Conservation (phyloP, 2,888 invertebrate species). For the Drosophila paracracens region DNA sequence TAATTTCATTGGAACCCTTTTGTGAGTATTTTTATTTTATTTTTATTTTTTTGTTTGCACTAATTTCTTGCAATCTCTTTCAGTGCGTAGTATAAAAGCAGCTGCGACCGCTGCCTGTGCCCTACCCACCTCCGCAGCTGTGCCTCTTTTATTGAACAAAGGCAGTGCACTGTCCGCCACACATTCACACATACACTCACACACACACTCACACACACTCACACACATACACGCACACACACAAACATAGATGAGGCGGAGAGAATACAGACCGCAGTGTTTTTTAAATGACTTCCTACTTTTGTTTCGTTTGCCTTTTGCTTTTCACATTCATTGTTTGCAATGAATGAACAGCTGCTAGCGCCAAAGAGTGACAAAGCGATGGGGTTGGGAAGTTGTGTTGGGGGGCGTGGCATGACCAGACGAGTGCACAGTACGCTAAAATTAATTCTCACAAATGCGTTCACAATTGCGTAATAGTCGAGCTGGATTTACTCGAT, state of each 20-base stretch:
- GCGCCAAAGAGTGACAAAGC: constrained; percentile 38
- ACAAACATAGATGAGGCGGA: neutral
- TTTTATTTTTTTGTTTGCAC: neutral
- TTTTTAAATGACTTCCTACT: constrained; percentile 65
- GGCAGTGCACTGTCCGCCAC: constrained; percentile 43
- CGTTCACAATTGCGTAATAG: constrained; percentile 60
- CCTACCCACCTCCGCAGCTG: neutral
- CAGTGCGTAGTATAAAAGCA: constrained; percentile 18
- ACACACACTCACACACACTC: neutral
- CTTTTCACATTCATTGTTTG: constrained; percentile 63
- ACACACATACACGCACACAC: constrained; percentile 9
- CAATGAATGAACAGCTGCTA: constrained; percentile 54
- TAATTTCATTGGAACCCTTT: constrained; percentile 7
- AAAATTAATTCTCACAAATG: constrained; percentile 59
- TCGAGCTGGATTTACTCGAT: constrained; percentile 32
- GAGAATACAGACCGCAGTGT: constrained; percentile 28
- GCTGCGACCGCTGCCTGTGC: constrained; percentile 17
- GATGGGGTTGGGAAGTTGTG: neutral
- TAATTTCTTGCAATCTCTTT: constrained; percentile 22
- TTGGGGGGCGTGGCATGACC: constrained; percentile 1
- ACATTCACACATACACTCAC: constrained; percentile 12
- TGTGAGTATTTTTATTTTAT: neutral
- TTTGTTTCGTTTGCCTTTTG: constrained; percentile 36
- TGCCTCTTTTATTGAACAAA: constrained; percentile 23
- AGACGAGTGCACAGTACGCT: constrained; percentile 33